phyloP scores from a whole-genome alignment of 2,888 invertebrate genomes.

The Epicampocera succincta region DNA sequence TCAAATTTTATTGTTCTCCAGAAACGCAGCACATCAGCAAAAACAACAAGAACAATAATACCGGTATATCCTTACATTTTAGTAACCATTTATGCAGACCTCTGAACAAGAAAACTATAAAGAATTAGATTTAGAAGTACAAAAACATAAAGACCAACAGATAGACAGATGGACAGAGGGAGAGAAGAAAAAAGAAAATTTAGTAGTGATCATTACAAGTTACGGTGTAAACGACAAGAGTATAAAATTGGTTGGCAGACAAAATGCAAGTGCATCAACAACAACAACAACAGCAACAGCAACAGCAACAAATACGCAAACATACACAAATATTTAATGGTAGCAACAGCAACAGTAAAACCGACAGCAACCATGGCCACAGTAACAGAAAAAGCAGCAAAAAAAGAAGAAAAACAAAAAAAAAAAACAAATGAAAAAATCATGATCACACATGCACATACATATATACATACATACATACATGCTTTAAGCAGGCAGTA shows the following conservation, averaged over 20 bases:
- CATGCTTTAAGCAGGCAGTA: slow-evolving; percentile 36
- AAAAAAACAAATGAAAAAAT: too few relatives aligned
- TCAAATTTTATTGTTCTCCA: slow-evolving; percentile 61
- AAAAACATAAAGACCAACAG: background rate
- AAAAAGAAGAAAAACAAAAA: too few relatives aligned
- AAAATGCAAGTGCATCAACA: slow-evolving; percentile 53
- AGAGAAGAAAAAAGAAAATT: slow-evolving; percentile 3
- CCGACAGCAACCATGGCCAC: slow-evolving; percentile 20
- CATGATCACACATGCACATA: slow-evolving; percentile 29
- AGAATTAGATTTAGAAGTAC: slow-evolving; percentile 43
- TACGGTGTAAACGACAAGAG: slow-evolving; percentile 32
- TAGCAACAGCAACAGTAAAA: slow-evolving; percentile 40
- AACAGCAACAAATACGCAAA: background rate
- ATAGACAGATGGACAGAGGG: background rate
- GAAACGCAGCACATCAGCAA: slow-evolving; percentile 25
- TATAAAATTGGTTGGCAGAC: slow-evolving; percentile 36
- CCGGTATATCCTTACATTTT: slow-evolving; percentile 16
- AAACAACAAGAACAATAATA: slow-evolving; percentile 19
- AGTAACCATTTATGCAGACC: slow-evolving; percentile 13
- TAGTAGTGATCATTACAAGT: slow-evolving; percentile 47
- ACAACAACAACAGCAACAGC: slow-evolving; percentile 19
- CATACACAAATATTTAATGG: slow-evolving; percentile 6
- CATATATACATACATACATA: slow-evolving; percentile 1
- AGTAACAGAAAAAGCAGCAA: background rate
- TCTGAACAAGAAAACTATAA: slow-evolving; percentile 9